Evolutionary conservation across 2,888 invertebrate species (phyloP).

Genomic region (Penaeus monodon): DNA sequence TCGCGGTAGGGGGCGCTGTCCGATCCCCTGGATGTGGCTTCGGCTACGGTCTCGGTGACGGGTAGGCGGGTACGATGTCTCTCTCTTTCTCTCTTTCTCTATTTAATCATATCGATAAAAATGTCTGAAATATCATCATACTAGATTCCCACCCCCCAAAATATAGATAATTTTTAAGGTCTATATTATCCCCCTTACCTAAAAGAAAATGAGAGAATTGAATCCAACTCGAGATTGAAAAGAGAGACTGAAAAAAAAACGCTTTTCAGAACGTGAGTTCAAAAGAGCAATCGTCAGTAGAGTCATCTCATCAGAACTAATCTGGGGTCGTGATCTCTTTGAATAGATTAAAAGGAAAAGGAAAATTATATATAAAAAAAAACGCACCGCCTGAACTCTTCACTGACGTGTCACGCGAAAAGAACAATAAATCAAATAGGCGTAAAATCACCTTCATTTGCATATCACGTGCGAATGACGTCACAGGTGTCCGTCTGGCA

Average conservation of each 20-base stretch:
- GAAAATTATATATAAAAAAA: conserved; percentile 7
- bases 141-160: too few species aligned
- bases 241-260: too few species aligned
- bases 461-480: conserved; percentile 10
- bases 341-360: conserved; percentile 1
- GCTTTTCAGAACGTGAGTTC: too few species aligned
- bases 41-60: neutral
- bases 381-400: conserved; percentile 13
- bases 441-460: conserved; percentile 39
- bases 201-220: too few species aligned
- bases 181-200: too few species aligned
- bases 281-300: neutral
- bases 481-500: neutral
- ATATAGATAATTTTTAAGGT: too few species aligned
- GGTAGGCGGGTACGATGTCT: too few species aligned
- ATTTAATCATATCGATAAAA: too few species aligned
- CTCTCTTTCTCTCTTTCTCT: too few species aligned
- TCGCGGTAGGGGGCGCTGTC: neutral
- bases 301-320: conserved; percentile 24
- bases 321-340: neutral
- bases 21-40: neutral
- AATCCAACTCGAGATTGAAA: too few species aligned
- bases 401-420: conserved; percentile 27
- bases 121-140: too few species aligned
- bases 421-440: conserved; percentile 43